phyloP scores from a whole-genome alignment of 2,888 invertebrate genomes.

The Lamellibrachia satsuma region DNA sequence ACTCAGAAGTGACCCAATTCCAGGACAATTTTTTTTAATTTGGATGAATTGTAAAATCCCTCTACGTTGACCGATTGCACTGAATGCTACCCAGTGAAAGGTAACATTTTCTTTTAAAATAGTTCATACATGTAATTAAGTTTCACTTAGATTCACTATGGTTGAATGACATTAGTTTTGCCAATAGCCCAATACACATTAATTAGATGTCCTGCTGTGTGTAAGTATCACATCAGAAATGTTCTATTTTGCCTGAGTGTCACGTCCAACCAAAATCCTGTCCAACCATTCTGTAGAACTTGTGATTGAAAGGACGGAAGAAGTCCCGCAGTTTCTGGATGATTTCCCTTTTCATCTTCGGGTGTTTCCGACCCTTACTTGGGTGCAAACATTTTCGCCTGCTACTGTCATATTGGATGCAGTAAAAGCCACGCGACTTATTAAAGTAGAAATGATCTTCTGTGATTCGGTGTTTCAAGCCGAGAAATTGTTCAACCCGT shows the following conservation, averaged over 20 bases:
- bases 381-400: slow-evolving; percentile 89
- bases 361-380: slow-evolving; percentile 87
- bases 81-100: too few species aligned
- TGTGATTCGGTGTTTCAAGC: slow-evolving; percentile 53
- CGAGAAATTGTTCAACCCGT: slow-evolving; percentile 60
- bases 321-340: slow-evolving; percentile 64
- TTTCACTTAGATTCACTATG: too few species aligned
- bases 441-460: slow-evolving; percentile 93
- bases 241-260: not conserved
- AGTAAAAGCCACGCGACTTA: slow-evolving; percentile 95
- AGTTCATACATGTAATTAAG: too few species aligned
- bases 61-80: too few species aligned
- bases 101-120: too few species aligned
- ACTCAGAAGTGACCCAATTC: too few species aligned
- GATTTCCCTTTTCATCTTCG: slow-evolving; percentile 60
- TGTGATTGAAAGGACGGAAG: slow-evolving; percentile 66
- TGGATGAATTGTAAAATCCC: too few species aligned
- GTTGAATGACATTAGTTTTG: too few species aligned
- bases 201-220: not conserved
- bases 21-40: too few species aligned
- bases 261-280: slow-evolving; percentile 65
- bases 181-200: not conserved
- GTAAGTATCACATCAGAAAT: not conserved
- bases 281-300: slow-evolving; percentile 66
- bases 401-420: slow-evolving; percentile 68